A percentile compares a stretch with the other conserved stretches of the same genome.
phyloP scores from a whole-genome alignment of 2,113 vertebrate genomes.

The Cephalopholis sonnerati region DNA sequence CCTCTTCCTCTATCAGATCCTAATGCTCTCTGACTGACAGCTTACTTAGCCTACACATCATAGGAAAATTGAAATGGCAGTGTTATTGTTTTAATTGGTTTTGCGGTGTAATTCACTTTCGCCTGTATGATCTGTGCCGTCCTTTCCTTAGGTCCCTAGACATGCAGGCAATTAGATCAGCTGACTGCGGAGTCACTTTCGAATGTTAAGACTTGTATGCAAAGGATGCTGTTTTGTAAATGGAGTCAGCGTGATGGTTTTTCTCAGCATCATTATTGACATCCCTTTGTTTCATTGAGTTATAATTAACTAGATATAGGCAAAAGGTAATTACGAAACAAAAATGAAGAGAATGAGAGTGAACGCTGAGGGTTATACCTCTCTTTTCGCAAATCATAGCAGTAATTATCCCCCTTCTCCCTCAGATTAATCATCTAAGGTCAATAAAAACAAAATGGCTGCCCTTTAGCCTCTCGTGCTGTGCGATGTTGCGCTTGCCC shows the following conservation, averaged over 20 bases:
- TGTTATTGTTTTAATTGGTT: constrained; percentile 79
- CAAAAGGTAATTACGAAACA: constrained; percentile 56
- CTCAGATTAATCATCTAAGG: constrained; percentile 71
- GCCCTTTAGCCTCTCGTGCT: constrained; percentile 57
- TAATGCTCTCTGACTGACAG: constrained; percentile 75
- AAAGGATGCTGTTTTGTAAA: constrained; percentile 47
- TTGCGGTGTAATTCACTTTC: constrained; percentile 72
- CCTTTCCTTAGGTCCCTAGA: constrained; percentile 29
- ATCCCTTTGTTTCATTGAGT: constrained; percentile 43
- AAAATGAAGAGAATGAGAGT: constrained; percentile 47
- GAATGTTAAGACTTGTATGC: constrained; percentile 37
- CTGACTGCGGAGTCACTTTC: constrained; percentile 51
- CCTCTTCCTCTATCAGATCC: constrained; percentile 62
- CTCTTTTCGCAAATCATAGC: constrained; percentile 18
- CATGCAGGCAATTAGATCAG: constrained; percentile 64
- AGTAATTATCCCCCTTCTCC: constrained; percentile 25
- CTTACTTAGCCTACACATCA: constrained; percentile 71
- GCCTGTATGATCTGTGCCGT: constrained; percentile 54
- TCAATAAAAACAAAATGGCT: constrained; percentile 79
- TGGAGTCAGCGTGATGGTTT: constrained; percentile 29
- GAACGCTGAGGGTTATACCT: constrained; percentile 23
- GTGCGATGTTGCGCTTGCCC: constrained; percentile 18
- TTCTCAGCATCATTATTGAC: constrained; percentile 45
- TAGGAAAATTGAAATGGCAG: constrained; percentile 68
- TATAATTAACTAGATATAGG: constrained; percentile 55